phyloP scores from a whole-genome alignment of 2,113 vertebrate genomes.

The Sterna hirundo region DNA sequence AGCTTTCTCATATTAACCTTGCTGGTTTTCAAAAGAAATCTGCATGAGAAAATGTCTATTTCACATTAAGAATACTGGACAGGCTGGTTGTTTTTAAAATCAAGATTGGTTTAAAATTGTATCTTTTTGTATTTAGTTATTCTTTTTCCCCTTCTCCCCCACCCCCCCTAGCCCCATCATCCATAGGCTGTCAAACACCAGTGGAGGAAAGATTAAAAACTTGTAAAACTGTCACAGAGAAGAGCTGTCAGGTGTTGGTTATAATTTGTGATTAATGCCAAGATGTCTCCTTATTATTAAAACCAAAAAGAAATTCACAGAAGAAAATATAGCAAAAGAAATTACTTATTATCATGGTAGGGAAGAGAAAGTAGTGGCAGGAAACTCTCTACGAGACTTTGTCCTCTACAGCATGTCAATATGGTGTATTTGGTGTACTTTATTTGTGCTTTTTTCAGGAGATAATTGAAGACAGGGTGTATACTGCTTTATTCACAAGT shows the following conservation, averaged over 20 bases:
- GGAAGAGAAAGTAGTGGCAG: neutral
- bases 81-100: neutral
- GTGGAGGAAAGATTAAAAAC: neutral
- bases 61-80: neutral
- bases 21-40: neutral
- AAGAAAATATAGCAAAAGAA: neutral
- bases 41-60: neutral
- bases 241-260: neutral
- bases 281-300: neutral
- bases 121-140: neutral
- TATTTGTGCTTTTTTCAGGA: neutral
- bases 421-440: neutral
- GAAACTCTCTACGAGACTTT: neutral
- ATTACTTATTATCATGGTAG: neutral
- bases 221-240: neutral
- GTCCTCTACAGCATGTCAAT: neutral
- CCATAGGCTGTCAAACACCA: neutral
- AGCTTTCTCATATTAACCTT: neutral
- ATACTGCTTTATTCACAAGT: neutral
- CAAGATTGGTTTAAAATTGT: neutral
- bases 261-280: neutral
- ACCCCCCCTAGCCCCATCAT: accelerated
- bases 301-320: neutral
- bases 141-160: neutral
- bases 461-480: neutral